phyloP scores from a whole-genome alignment of 2,797 vertebrate species.

The Helostoma temminkii region DNA sequence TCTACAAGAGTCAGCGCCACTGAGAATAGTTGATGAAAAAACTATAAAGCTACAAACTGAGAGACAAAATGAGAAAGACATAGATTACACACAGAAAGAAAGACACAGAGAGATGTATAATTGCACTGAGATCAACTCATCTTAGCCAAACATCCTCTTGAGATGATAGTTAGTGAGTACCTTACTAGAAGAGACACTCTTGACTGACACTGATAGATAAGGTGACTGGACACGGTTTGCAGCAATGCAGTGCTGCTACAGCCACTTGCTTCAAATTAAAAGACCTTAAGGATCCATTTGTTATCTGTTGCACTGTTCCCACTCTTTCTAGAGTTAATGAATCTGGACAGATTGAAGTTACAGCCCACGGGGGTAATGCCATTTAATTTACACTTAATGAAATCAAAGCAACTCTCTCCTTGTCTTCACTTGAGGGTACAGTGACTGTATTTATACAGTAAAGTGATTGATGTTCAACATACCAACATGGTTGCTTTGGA shows the following conservation, averaged over 20 bases:
- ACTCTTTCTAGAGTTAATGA: slow-evolving; percentile 66
- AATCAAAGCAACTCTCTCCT: slow-evolving; percentile 54
- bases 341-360: slow-evolving; percentile 65
- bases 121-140: slow-evolving; percentile 34
- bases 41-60: slow-evolving; percentile 55
- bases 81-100: neutral
- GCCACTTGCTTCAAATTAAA: slow-evolving; percentile 52
- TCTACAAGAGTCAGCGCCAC: neutral
- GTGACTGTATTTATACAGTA: slow-evolving; percentile 36
- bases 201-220: slow-evolving; percentile 63
- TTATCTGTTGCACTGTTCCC: slow-evolving; percentile 59
- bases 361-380: slow-evolving; percentile 48
- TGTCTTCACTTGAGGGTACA: slow-evolving; percentile 18
- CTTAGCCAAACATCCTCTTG: slow-evolving; percentile 40
- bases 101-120: slow-evolving; percentile 27
- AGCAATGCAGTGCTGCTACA: slow-evolving; percentile 9
- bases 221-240: slow-evolving; percentile 38
- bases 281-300: slow-evolving; percentile 49
- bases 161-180: slow-evolving; percentile 53
- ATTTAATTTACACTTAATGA: slow-evolving; percentile 73
- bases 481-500: neutral
- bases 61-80: slow-evolving; percentile 17
- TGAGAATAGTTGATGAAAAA: slow-evolving; percentile 69
- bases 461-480: slow-evolving; percentile 34
- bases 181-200: slow-evolving; percentile 44